Percentiles rank a stretch among this genome's conserved stretches.
Conservation (phyloP, 1,140 invertebrate species). For the Tenebrio molitor region DNA sequence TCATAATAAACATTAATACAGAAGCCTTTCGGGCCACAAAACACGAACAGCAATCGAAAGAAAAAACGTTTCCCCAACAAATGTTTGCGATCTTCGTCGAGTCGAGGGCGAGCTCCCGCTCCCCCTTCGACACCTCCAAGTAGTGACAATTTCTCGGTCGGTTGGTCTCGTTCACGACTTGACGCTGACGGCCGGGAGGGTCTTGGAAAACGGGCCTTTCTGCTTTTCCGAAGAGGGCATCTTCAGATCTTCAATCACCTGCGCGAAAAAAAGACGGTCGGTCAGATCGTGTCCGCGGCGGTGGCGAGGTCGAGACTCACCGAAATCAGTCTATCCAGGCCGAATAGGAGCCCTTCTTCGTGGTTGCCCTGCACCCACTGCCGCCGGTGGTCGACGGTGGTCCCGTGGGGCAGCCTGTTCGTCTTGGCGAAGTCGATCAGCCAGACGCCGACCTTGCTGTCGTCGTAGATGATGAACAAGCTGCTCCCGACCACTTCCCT, state of each 20-base stretch:
- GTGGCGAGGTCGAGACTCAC: slow-evolving; percentile 61
- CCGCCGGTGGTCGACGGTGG: slow-evolving; percentile 80
- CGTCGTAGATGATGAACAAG: slow-evolving; percentile 94
- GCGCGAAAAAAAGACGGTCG: slow-evolving; percentile 26
- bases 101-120: neutral
- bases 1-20: slow-evolving; percentile 48
- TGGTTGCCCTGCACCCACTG: slow-evolving; percentile 92
- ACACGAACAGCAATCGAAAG: slow-evolving; percentile 28
- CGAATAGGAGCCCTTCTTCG: slow-evolving; percentile 94
- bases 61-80: neutral
- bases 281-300: neutral
- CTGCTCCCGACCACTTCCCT: slow-evolving; percentile 97
- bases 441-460: slow-evolving; percentile 89
- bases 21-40: slow-evolving; percentile 40
- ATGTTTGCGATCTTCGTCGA: neutral
- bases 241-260: slow-evolving; percentile 57
- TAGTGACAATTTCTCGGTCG: slow-evolving; percentile 19
- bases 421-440: slow-evolving; percentile 98
- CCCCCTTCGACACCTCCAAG: neutral
- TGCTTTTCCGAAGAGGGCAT: slow-evolving; percentile 43
- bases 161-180: slow-evolving; percentile 57
- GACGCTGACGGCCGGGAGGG: slow-evolving; percentile 51
- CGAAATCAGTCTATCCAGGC: slow-evolving; percentile 87
- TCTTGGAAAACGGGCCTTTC: slow-evolving; percentile 47
- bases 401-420: slow-evolving; percentile 77